Percentiles rank a stretch among this genome's conserved stretches.
Evolutionary conservation across 2,113 vertebrate species (phyloP).

Genomic region (Gymnorhina tibicen): DNA sequence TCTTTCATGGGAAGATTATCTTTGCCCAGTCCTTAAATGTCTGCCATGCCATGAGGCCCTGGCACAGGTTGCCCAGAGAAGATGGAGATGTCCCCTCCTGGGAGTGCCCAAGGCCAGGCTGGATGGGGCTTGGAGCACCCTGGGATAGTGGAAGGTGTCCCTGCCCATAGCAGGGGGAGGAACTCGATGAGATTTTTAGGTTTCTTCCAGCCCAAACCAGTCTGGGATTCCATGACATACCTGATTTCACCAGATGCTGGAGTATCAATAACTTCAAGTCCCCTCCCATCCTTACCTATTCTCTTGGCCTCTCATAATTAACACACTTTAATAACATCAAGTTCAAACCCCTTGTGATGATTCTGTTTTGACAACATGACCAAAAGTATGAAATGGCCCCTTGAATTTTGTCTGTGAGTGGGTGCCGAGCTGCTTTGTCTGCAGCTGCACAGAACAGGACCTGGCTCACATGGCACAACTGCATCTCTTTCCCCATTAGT

Average conservation of each 20-base stretch:
- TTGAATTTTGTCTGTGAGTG: background rate
- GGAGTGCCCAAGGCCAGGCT: background rate
- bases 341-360: background rate
- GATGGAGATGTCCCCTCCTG: background rate
- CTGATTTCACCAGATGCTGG: background rate
- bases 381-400: background rate
- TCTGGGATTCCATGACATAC: background rate
- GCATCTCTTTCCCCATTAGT: background rate
- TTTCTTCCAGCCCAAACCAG: background rate
- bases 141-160: background rate
- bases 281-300: background rate
- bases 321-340: background rate
- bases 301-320: background rate
- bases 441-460: background rate
- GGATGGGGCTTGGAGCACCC: background rate
- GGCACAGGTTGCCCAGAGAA: background rate
- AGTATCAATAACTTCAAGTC: background rate
- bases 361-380: background rate
- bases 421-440: background rate
- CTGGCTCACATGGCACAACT: background rate
- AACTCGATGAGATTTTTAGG: accelerated
- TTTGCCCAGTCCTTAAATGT: background rate
- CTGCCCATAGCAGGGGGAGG: background rate
- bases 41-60: background rate
- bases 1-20: background rate